Conservation (phyloP, 2,113 vertebrate species). For the Sclerurus mexicanus region DNA sequence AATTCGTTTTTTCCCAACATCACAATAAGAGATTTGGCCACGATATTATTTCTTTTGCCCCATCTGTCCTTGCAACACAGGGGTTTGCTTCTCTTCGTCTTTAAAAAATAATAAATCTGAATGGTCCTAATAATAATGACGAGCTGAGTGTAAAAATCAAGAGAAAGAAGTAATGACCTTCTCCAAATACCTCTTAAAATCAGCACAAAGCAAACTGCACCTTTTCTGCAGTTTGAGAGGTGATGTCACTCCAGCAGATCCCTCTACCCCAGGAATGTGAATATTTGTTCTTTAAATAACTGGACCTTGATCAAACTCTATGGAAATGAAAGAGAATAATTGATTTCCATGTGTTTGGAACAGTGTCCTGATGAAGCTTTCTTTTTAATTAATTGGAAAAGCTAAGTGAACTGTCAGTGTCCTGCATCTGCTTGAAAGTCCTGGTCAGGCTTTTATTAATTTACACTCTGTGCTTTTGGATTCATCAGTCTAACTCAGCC, state of each 20-base stretch:
- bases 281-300: constrained; percentile 20
- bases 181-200: neutral
- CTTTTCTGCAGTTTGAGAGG: neutral
- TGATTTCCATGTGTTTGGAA: constrained; percentile 22
- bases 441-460: neutral
- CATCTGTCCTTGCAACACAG: accelerated
- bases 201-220: neutral
- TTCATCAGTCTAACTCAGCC: neutral
- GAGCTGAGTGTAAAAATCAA: neutral
- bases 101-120: neutral
- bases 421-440: neutral
- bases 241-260: neutral
- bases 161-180: neutral
- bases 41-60: accelerated
- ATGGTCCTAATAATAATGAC: neutral
- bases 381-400: neutral
- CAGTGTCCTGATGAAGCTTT: neutral
- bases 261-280: neutral
- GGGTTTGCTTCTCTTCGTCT: neutral
- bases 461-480: neutral
- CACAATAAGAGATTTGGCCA: neutral
- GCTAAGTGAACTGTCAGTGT: neutral
- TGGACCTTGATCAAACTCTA: neutral
- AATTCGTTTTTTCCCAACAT: neutral
- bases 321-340: neutral